phyloP scores from a whole-genome alignment of 1,140 invertebrate genomes.

The Alviniconcha marisindica region DNA sequence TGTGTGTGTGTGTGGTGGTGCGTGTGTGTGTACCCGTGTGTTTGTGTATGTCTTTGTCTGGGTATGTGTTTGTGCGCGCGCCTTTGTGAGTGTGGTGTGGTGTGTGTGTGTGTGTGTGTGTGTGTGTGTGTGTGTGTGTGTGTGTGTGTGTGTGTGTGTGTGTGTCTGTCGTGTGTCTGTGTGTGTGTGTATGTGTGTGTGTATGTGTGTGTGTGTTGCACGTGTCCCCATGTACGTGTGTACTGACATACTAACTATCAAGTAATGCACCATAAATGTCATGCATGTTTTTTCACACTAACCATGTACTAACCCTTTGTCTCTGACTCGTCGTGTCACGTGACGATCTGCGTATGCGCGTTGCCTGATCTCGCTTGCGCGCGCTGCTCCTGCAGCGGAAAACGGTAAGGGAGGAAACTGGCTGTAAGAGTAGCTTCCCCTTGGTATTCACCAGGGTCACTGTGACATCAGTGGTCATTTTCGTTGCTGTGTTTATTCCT shows the following conservation, averaged over 20 bases:
- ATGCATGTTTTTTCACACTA: background rate
- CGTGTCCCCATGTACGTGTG: background rate
- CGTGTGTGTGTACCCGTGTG: background rate
- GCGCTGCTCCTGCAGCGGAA: too few species aligned
- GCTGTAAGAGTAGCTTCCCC: too few species aligned
- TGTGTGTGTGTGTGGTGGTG: background rate
- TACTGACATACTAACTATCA: background rate
- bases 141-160: background rate
- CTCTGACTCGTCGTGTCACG: background rate
- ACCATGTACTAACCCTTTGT: background rate
- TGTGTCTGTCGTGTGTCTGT: conserved; percentile 22
- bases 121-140: conserved; percentile 22
- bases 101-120: background rate
- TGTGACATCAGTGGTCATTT: background rate
- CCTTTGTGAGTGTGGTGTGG: background rate
- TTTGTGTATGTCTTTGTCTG: background rate
- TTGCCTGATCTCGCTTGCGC: background rate
- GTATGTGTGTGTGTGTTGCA: background rate
- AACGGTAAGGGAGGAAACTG: conserved; percentile 14
- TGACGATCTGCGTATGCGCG: background rate
- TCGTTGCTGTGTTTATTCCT: too few species aligned
- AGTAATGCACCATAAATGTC: too few species aligned
- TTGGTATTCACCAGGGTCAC: too few species aligned
- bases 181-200: background rate
- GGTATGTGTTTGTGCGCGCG: too few species aligned